Conservation (phyloP, 2,888 invertebrate species). For the Nomada goodeniana region DNA sequence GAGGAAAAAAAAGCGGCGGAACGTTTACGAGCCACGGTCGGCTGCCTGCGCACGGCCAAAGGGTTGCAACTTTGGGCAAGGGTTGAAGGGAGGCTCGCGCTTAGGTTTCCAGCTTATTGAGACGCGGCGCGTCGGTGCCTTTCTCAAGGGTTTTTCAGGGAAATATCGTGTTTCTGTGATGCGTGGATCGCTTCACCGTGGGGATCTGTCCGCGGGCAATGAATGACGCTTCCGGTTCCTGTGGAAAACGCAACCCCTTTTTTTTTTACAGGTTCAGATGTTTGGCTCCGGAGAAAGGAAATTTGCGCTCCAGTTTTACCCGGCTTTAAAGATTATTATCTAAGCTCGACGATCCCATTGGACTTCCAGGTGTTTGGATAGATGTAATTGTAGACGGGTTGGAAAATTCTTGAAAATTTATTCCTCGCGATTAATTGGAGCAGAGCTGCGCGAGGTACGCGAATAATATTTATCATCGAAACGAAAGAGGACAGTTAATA, state of each 20-base stretch:
- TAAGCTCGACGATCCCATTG: too few relatives aligned
- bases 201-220: conserved; percentile 15
- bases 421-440: too few relatives aligned
- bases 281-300: neutral
- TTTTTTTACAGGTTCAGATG: too few relatives aligned
- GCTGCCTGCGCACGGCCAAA: conserved; percentile 4
- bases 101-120: conserved; percentile 61
- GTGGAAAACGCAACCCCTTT: neutral
- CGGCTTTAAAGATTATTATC: neutral
- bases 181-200: neutral
- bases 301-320: neutral
- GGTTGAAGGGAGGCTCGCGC: conserved; percentile 24
- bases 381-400: too few relatives aligned
- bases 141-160: conserved; percentile 28
- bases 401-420: too few relatives aligned
- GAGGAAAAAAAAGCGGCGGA: conserved; percentile 37
- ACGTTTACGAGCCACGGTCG: conserved; percentile 38
- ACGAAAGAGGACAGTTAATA: neutral
- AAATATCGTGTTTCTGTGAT: conserved; percentile 54
- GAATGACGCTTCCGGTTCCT: conserved; percentile 45
- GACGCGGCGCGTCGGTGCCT: neutral
- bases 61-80: conserved; percentile 43
- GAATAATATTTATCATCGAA: neutral
- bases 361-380: too few relatives aligned
- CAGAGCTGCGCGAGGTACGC: too few relatives aligned